Evolutionary conservation across 2,797 vertebrate species (phyloP), one percentile per base, ranked within the genome.

Genomic region (Hafferia zeledoni): DNA sequence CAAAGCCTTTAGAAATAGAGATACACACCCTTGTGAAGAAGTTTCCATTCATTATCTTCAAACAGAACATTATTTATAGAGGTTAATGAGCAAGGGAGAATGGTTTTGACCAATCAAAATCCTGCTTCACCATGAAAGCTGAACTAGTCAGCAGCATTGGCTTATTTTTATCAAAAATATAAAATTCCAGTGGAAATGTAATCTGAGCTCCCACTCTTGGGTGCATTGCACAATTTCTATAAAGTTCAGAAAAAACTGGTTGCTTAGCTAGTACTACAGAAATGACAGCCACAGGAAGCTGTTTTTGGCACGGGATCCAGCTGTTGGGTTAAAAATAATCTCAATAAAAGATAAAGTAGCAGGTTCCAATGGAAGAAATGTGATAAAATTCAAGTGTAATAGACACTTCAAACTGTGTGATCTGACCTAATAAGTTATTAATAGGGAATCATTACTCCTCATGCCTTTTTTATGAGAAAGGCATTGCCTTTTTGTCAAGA

Each of bases 401-500:
- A 98, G 98, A 98, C 97, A 98, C 98, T 98, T 97, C 98, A 97
- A 98, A 98, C 98, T 97, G 97, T 98, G 98, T 98, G 98, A 98
- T 98, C 98, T 98, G 98, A 98, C 98, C 98, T 99, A 98, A 98
- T 99, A 98, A 99, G 98, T 99, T 99, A 99, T 99, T 99, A 99
- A 99, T 99, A 99, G 98, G 98, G 97, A 98, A 97, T 98, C 98
- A 99, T 99, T 99, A 99, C 98, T 98, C 98, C 98, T 99, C 98
- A 99, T 99, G 94, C 98, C 99, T 99, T 98, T 99, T 99, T 99
- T 98, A 99, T 99, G 97, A 98, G 96, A 94, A 98, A 98, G 98
- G 98, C 98, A 98, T 98, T 98, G 98, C 98, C 98, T 99, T 98
- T 99, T 99, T 98, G 98, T 98, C 98, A 98, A 98, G 98, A 99